Conservation (phyloP, 2,113 vertebrate species). For the Phalacrocorax pelagicus region DNA sequence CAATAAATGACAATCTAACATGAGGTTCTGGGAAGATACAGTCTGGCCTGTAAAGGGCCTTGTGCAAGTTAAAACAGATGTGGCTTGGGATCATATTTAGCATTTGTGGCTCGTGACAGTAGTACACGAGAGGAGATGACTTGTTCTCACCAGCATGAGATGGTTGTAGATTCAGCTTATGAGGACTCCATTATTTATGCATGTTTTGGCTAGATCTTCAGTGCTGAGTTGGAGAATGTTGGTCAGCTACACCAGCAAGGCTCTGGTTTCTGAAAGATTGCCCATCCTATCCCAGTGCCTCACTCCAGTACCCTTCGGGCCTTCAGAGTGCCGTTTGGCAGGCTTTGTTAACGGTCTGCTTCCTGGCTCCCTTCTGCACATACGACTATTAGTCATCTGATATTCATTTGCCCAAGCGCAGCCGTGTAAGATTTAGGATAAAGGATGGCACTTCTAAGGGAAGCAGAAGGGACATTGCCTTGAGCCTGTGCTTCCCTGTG, state of each 20-base stretch:
- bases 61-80: neutral
- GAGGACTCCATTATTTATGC: rapidly evolving
- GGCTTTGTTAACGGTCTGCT: neutral
- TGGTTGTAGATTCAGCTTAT: neutral
- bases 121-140: neutral
- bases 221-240: neutral
- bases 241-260: neutral
- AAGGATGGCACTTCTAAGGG: neutral
- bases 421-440: neutral
- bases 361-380: neutral
- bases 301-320: neutral
- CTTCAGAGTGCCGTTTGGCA: neutral
- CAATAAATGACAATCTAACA: neutral
- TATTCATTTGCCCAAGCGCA: neutral
- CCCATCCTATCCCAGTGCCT: neutral
- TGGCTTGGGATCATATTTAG: neutral
- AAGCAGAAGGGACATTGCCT: neutral
- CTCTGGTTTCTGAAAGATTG: neutral
- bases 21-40: neutral
- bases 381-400: neutral
- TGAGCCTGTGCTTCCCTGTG: neutral
- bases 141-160: neutral
- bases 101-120: neutral
- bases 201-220: neutral
- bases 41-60: neutral